These are phyloP conservation scores for Porites cylindrica DNA, from an alignment of 92 coral and sea anemone species.

Conservation along the genomic window DNA sequence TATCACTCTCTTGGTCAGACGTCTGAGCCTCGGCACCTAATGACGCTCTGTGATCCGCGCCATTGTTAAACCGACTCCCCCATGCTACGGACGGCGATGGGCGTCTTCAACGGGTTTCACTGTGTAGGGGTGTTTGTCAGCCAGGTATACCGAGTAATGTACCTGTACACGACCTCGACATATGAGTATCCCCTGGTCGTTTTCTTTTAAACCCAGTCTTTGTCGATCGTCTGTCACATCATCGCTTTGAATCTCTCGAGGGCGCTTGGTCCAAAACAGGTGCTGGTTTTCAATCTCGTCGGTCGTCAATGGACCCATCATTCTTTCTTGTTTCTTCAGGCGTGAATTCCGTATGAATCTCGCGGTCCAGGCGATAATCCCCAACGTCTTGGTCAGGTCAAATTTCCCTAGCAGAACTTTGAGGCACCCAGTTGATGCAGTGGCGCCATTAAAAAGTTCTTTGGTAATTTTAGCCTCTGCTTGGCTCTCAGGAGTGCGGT, in stretches of 20 bases:
- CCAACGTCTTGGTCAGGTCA: background rate
- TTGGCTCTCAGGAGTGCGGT: conserved; percentile 21
- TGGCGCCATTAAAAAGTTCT: conserved; percentile 1
- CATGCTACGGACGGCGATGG: conserved; percentile 27
- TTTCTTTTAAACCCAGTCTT: background rate
- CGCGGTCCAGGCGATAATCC: conserved; percentile 7
- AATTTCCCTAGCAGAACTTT: background rate
- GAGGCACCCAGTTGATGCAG: background rate
- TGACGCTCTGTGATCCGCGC: conserved; percentile 21
- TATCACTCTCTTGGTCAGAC: too few relatives aligned
- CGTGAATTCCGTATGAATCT: conserved; percentile 22
- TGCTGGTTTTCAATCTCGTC: conserved; percentile 20
- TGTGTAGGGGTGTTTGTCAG: background rate
- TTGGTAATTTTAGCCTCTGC: conserved; percentile 22
- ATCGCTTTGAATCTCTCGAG: background rate
- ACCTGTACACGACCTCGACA: conserved; percentile 16
- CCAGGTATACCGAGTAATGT: background rate
- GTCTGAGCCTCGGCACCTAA: conserved; percentile 23
- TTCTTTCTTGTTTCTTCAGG: conserved; percentile 3
- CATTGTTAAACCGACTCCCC: conserved; percentile 33
- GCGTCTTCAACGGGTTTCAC: conserved; percentile 22
- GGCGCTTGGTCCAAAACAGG: conserved; percentile 29
- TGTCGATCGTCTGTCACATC: background rate
- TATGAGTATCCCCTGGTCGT: background rate
- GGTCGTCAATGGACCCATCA: conserved; percentile 15